Evolutionary conservation across 2,113 vertebrate species (phyloP).

Genomic region (Hemiprocne comata): DNA sequence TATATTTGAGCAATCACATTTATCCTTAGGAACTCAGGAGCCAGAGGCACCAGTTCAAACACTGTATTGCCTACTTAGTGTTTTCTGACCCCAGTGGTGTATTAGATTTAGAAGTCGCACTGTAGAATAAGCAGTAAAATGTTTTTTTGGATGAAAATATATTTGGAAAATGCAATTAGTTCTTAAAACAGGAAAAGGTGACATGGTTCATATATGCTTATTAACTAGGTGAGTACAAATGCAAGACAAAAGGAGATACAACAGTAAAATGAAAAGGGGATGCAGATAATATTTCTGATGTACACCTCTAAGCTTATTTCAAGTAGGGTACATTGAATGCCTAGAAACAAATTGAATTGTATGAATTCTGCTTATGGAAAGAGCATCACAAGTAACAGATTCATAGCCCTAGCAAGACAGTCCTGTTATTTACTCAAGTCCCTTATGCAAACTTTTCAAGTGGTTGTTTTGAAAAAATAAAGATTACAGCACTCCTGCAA

Average conservation of each 20-base stretch:
- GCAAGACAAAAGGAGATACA: neutral
- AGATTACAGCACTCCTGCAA: neutral
- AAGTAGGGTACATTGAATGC: neutral
- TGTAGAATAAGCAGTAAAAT: neutral
- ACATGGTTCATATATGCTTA: neutral
- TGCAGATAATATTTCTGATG: neutral
- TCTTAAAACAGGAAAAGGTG: neutral
- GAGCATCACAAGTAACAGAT: neutral
- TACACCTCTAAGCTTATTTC: neutral
- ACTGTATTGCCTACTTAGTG: neutral
- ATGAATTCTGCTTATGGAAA: neutral
- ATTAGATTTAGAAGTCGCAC: neutral
- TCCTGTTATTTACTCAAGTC: neutral
- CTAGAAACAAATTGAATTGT: neutral
- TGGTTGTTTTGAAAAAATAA: neutral
- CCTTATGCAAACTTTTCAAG: slow-evolving; percentile 22
- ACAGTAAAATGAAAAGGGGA: neutral
- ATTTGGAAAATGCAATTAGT: neutral
- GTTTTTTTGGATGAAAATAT: neutral
- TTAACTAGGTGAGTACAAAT: neutral
- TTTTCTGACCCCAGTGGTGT: neutral
- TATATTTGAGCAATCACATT: slow-evolving; percentile 37
- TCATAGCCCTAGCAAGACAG: neutral
- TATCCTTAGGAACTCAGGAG: slow-evolving; percentile 31
- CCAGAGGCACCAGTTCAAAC: neutral